Base-by-base conservation (phyloP, 2,797 vertebrate genomes). In the Typhlichthys subterraneus region DNA sequence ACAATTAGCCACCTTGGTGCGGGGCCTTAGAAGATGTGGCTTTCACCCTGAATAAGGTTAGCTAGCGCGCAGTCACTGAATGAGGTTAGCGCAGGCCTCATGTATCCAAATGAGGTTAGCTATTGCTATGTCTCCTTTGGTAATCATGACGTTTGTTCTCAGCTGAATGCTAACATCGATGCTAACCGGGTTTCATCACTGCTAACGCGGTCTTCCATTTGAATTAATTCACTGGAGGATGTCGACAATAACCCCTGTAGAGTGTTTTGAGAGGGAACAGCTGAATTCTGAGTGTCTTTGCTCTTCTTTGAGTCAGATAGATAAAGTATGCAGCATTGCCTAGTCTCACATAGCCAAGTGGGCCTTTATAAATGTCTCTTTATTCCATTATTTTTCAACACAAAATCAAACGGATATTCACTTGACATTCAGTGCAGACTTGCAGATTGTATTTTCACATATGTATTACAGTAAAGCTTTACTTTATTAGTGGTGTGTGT, bases 111-210 rank as follows among this genome's bases (percentile, higher is more conserved):
- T 77, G 45, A 76, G 81, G 69, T 77, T 80, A 78, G 83, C 76
- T 55, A 82, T 76, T 76, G 81, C 80, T 57, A 59, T 69, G 54
- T 73, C 80, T 67, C 80, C 85, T 81, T 85, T 54, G 69, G 76
- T 84, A 93, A 93, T 93, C 89, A 93, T 73, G 80, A 67, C 77
- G 67, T 90, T 93, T 93, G 92, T 93, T 92, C 89, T 75, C 61
- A 3, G 61, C 80, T 89, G 85, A 91, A 88, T 90, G 84, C 76
- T 89, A 85, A 81, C 72, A 62, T 88, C 75, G 55, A 91, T 89
- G 84, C 89, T 86, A 91, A 90, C 83, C 67, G 75, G 56, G 71
- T 88, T 87, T 73, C 71, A 75, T 82, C 80, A 83, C 81, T 77
- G 84, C 83, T 85, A 81, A 76, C 75, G 45, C 80, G 72, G 77